Percentiles rank a stretch among this genome's conserved stretches.
phyloP scores from a whole-genome alignment of 2,797 vertebrate genomes.

The Tangara arthus region DNA sequence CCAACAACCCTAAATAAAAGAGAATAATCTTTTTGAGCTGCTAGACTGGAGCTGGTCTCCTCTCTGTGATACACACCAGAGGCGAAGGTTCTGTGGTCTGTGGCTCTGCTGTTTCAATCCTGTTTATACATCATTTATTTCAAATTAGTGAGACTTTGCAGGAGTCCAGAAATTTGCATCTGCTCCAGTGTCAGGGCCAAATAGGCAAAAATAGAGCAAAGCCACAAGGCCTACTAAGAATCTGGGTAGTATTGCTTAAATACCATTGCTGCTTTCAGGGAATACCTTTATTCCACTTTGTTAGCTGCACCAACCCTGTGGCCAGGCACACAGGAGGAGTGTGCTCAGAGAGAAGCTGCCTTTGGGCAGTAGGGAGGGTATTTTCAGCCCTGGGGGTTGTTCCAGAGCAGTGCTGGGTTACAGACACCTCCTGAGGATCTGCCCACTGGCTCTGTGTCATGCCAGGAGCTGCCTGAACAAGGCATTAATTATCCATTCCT shows the following conservation, averaged over 20 bases:
- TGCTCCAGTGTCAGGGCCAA: not conserved
- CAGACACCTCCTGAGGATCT: not conserved
- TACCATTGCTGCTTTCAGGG: not conserved
- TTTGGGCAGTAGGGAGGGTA: not conserved
- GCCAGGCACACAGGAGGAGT: not conserved
- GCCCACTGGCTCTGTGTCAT: not conserved
- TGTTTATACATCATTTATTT: conserved; percentile 10
- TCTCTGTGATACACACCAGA: not conserved
- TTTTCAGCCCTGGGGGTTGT: not conserved
- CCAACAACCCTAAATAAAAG: not conserved
- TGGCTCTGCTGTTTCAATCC: not conserved
- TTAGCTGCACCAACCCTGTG: fast-evolving
- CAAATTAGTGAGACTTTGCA: not conserved
- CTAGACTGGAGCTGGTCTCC: not conserved
- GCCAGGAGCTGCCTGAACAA: not conserved
- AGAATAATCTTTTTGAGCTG: not conserved
- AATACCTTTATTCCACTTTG: not conserved
- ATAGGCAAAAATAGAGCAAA: not conserved
- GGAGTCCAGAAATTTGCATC: not conserved
- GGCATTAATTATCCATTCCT: not conserved
- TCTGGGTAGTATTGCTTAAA: not conserved
- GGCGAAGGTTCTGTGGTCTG: not conserved
- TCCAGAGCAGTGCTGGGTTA: not conserved
- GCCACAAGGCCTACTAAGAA: not conserved
- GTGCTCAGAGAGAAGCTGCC: too few species aligned